phyloP scores from a whole-genome alignment of 2,797 vertebrate genomes.

The Hoplostethus atlanticus region DNA sequence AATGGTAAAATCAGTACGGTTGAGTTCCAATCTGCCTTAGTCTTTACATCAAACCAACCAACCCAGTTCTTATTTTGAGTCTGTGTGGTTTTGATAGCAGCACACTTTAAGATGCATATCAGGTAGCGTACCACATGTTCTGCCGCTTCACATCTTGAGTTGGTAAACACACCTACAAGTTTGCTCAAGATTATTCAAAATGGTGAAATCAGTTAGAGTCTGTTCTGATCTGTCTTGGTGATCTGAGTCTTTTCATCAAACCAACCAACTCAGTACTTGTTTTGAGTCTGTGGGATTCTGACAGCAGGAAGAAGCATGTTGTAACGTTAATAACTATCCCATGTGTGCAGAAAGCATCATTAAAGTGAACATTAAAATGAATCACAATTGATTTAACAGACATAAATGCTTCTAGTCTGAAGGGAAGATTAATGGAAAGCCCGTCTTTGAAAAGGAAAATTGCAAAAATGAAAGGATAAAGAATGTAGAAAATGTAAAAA shows the following conservation, averaged over 20 bases:
- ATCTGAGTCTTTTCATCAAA: constrained; percentile 16
- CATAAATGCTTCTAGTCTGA: not conserved
- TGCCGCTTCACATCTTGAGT: not conserved
- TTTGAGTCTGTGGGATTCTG: constrained; percentile 9
- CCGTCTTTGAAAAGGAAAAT: not conserved
- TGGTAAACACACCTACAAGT: constrained; percentile 26
- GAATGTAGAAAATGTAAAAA: constrained; percentile 24
- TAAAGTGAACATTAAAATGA: constrained; percentile 16
- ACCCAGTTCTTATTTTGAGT: constrained; percentile 5
- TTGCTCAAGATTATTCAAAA: constrained; percentile 42
- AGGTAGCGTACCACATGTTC: constrained; percentile 15
- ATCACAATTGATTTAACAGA: constrained; percentile 24
- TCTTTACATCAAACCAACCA: constrained; percentile 10
- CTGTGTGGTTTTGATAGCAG: constrained; percentile 9
- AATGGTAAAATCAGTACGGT: constrained; percentile 7
- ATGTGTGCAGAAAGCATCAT: not conserved
- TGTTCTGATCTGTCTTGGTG: not conserved
- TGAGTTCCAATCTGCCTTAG: not conserved
- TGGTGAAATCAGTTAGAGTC: constrained; percentile 1
- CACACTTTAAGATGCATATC: constrained; percentile 33
- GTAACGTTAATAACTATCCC: constrained; percentile 7
- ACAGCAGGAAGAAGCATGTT: constrained; percentile 3
- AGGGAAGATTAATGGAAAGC: not conserved
- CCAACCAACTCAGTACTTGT: constrained; percentile 3
- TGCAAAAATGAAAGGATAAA: constrained; percentile 34